Conservation (phyloP, 2,113 vertebrate species). For the Vulpes ferrilata region DNA sequence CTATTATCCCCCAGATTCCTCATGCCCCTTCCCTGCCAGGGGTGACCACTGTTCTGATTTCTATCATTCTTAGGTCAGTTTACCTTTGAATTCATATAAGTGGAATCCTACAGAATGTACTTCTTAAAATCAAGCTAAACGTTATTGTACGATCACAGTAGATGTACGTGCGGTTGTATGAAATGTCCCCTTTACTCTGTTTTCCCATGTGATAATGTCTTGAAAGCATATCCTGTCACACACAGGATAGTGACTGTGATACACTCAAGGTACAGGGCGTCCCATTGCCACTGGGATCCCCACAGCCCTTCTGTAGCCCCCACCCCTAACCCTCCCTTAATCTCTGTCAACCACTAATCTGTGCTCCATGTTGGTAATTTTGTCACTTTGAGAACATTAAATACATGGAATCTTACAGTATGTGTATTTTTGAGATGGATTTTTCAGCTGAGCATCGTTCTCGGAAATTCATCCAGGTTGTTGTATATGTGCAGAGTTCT, state of each 20-base stretch:
- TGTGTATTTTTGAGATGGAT: background rate
- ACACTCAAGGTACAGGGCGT: too few relatives aligned
- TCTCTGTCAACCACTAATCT: background rate
- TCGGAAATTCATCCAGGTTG: background rate
- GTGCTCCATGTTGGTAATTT: background rate
- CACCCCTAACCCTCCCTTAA: background rate
- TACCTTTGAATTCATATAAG: background rate
- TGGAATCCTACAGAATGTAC: background rate
- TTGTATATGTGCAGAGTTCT: background rate
- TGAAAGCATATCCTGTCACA: accelerated
- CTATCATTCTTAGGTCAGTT: background rate
- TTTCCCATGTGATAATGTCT: background rate
- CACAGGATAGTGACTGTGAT: background rate
- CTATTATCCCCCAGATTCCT: too few relatives aligned
- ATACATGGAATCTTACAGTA: background rate
- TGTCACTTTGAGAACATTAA: background rate
- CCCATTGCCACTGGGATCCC: background rate
- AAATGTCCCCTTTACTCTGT: background rate
- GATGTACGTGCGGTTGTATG: background rate
- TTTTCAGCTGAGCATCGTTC: background rate
- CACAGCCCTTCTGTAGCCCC: background rate
- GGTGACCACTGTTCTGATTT: background rate
- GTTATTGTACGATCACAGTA: background rate
- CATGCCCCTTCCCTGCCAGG: background rate
- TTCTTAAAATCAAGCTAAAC: background rate